Conservation (phyloP, 2,888 invertebrate species). For the Dasysyrphus tricinctus region DNA sequence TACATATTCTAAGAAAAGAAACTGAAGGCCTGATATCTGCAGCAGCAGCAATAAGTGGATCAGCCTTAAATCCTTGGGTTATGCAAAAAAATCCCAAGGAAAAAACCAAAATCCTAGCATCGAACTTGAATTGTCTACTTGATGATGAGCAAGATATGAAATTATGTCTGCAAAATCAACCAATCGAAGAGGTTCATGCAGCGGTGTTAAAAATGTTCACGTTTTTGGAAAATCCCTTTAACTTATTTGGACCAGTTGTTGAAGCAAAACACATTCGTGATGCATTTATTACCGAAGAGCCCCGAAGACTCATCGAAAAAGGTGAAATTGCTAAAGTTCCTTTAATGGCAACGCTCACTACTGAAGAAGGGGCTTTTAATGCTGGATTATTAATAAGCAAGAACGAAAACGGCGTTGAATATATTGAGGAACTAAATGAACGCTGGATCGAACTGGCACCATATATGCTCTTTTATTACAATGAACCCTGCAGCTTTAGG, state of each 20-base stretch:
- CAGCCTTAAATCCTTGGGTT: constrained; percentile 86
- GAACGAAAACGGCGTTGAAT: constrained; percentile 78
- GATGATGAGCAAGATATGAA: constrained; percentile 84
- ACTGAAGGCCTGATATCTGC: constrained; percentile 82
- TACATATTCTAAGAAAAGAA: constrained; percentile 87
- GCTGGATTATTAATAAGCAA: constrained; percentile 84
- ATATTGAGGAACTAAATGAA: constrained; percentile 82
- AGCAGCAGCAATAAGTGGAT: constrained; percentile 87
- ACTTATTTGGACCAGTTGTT: constrained; percentile 88
- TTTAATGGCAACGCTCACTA: constrained; percentile 87
- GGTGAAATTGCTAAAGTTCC: constrained; percentile 87
- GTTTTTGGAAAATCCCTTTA: constrained; percentile 86
- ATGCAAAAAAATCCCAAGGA: constrained; percentile 84
- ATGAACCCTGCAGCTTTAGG: constrained; percentile 75
- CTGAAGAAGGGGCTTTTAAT: constrained; percentile 89
- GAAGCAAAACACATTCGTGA: constrained; percentile 84
- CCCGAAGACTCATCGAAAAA: constrained; percentile 85
- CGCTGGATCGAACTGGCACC: constrained; percentile 86
- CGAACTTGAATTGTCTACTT: constrained; percentile 86
- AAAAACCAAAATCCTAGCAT: constrained; percentile 86
- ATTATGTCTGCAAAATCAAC: constrained; percentile 86
- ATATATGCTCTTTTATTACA: constrained; percentile 86
- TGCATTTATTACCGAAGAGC: constrained; percentile 87
- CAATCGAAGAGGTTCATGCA: constrained; percentile 85
- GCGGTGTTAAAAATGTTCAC: constrained; percentile 79